Evolutionary conservation across 1,140 invertebrate species (phyloP), one percentile per base, ranked within the genome.

Genomic region (Vanessa tameamea): DNA sequence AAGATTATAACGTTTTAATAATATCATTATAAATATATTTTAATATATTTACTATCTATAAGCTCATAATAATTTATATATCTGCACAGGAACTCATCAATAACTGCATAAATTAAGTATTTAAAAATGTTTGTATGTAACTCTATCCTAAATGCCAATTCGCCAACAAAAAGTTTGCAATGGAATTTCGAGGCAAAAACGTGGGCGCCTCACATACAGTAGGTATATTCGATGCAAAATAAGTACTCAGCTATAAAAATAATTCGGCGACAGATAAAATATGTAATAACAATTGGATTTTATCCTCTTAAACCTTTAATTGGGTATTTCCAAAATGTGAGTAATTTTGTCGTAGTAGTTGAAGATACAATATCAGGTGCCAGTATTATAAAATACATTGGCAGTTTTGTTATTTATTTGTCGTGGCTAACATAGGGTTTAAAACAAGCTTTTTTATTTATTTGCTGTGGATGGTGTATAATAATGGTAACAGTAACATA

Each of bases 181-280:
- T 72, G 81, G 81, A 84, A 84, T 86, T 78, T 76, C 55, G 74
- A 72, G 69, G 73, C 75, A 84, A 85, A 86, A 84, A 83, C 73
- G 75, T 81, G 74, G 79, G 79, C 72, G 79, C 72, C 71, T 72
- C 50, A 50, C 16, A 61, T 31, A 31, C 26, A 37, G 14, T 26
- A 9, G 16, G 15, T 47, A 69, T 48, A 50, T 26, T 66, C 47
- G 43, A 51, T 1, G 11, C 31, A 51, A 50, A n/a, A 66, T 66
- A 66, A 3, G 2, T 64, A 64, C 26, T 20, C 20, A 31, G 26
- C 31, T 37, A 37, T 15, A 64, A n/a, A 55, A 55, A n/a, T 55
- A 20, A 55, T 20, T 55, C 2, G 15, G 9, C 15, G 43, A 47
- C 37, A n/a, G 15, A 48, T 5, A 15, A 11, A 20, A n/a, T 47